Evolutionary conservation across 2,113 vertebrate species (phyloP).

Genomic region (Scomber japonicus): DNA sequence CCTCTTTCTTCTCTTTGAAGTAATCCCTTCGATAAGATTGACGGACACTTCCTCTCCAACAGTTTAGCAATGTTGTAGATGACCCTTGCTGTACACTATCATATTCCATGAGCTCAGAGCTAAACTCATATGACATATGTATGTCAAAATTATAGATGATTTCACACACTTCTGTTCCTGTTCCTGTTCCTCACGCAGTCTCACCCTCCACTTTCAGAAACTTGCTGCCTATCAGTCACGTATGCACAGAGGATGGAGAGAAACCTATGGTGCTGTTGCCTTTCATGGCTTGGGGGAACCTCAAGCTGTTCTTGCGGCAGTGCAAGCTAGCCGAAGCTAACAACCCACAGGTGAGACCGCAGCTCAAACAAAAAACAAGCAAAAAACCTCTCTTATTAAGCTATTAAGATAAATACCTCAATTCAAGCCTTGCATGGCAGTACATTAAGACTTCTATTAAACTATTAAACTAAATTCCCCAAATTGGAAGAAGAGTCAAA

Average conservation of each 20-base stretch:
- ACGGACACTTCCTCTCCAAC: constrained; percentile 26
- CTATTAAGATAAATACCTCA: constrained; percentile 20
- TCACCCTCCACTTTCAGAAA: constrained; percentile 85
- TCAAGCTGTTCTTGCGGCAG: constrained; percentile 97
- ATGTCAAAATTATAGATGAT: neutral
- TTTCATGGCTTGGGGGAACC: constrained; percentile 99
- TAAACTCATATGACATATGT: neutral
- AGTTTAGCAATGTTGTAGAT: constrained; percentile 19
- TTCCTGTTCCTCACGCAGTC: neutral
- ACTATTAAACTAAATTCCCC: constrained; percentile 45
- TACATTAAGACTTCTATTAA: constrained; percentile 23
- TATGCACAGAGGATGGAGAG: constrained; percentile 97
- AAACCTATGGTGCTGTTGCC: constrained; percentile 97
- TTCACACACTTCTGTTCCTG: neutral
- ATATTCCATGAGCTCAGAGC: neutral
- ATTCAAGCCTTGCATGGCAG: neutral
- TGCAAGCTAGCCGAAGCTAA: constrained; percentile 99
- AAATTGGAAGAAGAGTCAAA: constrained; percentile 18
- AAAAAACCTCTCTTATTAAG: constrained; percentile 3
- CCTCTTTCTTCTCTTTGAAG: constrained; percentile 31
- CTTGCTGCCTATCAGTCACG: constrained; percentile 95
- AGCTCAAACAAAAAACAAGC: no score
- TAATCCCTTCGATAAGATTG: neutral
- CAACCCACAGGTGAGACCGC: constrained; percentile 94
- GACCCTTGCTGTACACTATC: neutral